phyloP scores from a whole-genome alignment of 2,888 invertebrate species.

The Boloria selene region DNA sequence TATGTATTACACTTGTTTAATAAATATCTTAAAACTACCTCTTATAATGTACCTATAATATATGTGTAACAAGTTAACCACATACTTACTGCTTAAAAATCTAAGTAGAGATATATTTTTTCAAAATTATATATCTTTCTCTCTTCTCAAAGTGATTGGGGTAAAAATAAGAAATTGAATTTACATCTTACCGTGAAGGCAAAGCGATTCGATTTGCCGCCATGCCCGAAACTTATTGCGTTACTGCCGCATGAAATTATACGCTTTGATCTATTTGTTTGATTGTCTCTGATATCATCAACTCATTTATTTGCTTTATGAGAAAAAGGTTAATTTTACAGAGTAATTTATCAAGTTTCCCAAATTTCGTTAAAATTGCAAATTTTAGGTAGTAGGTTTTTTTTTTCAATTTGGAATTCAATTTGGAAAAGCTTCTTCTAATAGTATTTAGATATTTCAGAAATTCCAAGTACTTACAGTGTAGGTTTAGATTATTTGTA shows the following conservation, averaged over 20 bases:
- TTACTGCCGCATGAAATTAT: conserved; percentile 63
- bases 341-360: conserved; percentile 3
- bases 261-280: conserved; percentile 67
- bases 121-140: conserved; percentile 44
- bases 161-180: conserved; percentile 57
- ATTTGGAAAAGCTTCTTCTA: too few species aligned
- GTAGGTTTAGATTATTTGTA: too few species aligned
- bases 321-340: conserved; percentile 11
- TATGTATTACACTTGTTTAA: too few species aligned
- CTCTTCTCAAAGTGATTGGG: conserved; percentile 13
- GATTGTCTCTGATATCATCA: conserved; percentile 34
- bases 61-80: neutral
- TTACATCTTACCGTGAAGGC: conserved; percentile 63
- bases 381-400: too few species aligned
- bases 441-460: too few species aligned
- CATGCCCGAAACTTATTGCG: conserved; percentile 62
- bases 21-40: too few species aligned
- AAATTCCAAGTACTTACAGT: too few species aligned
- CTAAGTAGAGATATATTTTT: conserved; percentile 50
- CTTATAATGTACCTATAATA: too few species aligned
- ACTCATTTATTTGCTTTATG: conserved; percentile 25
- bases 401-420: too few species aligned
- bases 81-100: neutral
- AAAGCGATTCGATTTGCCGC: conserved; percentile 72
- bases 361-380: too few species aligned